Conservation (phyloP, 2,797 vertebrate genomes). For the Gadopsis bispinosus region DNA sequence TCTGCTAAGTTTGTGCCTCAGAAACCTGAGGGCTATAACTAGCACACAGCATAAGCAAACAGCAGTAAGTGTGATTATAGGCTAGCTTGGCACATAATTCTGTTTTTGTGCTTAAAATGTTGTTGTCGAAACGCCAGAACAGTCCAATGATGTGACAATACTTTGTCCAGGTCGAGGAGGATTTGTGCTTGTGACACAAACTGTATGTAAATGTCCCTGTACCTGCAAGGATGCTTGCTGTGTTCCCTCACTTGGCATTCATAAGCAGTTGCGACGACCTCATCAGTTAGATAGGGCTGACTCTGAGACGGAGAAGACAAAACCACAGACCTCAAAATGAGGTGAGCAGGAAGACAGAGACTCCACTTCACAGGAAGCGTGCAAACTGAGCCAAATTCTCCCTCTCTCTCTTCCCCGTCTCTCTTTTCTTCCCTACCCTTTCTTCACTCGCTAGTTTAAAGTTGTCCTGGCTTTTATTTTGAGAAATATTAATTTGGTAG, state of each 20-base stretch:
- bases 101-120: constrained; percentile 19
- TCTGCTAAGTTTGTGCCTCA: constrained; percentile 30
- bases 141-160: constrained; percentile 32
- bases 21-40: constrained; percentile 19
- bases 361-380: constrained; percentile 78
- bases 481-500: constrained; percentile 90
- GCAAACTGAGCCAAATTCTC: constrained; percentile 72
- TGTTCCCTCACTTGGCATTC: constrained; percentile 76
- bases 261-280: constrained; percentile 84
- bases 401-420: constrained; percentile 50
- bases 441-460: constrained; percentile 86
- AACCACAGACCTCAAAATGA: constrained; percentile 82
- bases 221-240: constrained; percentile 37
- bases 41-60: constrained; percentile 15
- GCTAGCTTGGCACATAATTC: not conserved
- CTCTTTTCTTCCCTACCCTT: constrained; percentile 71
- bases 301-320: constrained; percentile 81
- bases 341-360: constrained; percentile 76
- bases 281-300: constrained; percentile 83
- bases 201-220: constrained; percentile 68
- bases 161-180: constrained; percentile 62
- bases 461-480: constrained; percentile 92
- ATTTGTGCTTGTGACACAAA: constrained; percentile 74
- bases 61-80: constrained; percentile 21
- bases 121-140: constrained; percentile 33